Conservation (phyloP, 2,888 invertebrate genomes). For the Carterocephalus palaemon region DNA sequence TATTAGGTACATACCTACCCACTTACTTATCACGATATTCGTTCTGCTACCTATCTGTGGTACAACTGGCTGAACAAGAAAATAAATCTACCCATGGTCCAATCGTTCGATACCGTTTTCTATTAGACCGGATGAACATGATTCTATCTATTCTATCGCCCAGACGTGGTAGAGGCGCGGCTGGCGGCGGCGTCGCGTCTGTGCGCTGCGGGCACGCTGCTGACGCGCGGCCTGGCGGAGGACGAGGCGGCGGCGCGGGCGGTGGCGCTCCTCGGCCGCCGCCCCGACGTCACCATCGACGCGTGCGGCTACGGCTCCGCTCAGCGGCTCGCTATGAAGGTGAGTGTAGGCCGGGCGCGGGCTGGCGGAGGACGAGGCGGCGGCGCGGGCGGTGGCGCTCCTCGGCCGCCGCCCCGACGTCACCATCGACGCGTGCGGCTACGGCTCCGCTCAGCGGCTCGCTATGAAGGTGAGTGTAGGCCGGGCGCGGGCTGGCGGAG, state of each 20-base stretch:
- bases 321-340: conserved; percentile 86
- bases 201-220: conserved; percentile 84
- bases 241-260: conserved; percentile 77
- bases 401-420: conserved; percentile 83
- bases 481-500: too few relatives aligned
- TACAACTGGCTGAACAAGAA: too few relatives aligned
- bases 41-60: too few relatives aligned
- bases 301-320: conserved; percentile 90
- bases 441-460: conserved; percentile 84
- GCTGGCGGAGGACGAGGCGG: too few relatives aligned
- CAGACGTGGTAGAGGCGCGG: conserved; percentile 83
- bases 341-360: too few relatives aligned
- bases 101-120: neutral
- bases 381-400: conserved; percentile 74
- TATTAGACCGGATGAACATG: too few relatives aligned
- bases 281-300: conserved; percentile 88
- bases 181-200: conserved; percentile 85
- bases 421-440: conserved; percentile 93
- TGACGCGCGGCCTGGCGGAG: conserved; percentile 76
- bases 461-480: conserved; percentile 87
- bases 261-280: conserved; percentile 75
- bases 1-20: too few relatives aligned
- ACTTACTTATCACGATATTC: too few relatives aligned
- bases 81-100: too few relatives aligned
- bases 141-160: too few relatives aligned